These are phyloP conservation scores for Craniophora ligustri DNA, from an alignment of 2,888 invertebrate species.

Conservation along the genomic window DNA sequence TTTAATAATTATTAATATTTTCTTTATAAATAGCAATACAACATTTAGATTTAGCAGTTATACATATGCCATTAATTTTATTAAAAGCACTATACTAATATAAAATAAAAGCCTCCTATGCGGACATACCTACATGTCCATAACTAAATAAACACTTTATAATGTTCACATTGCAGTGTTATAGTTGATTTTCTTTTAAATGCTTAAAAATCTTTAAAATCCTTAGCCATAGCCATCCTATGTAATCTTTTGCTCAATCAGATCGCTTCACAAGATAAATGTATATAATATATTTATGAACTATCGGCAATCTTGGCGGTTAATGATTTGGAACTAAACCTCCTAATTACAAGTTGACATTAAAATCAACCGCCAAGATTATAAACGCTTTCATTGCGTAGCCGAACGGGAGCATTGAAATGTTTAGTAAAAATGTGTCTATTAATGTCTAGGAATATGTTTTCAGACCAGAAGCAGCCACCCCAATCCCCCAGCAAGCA, in stretches of 20 bases:
- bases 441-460: conserved; percentile 35
- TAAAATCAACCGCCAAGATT: not conserved
- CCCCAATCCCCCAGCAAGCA: conserved; percentile 94
- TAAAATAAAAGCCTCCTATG: conserved; percentile 6
- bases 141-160: conserved; percentile 15
- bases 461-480: conserved; percentile 95
- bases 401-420: not conserved
- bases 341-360: too few relatives aligned
- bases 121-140: conserved; percentile 9
- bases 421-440: not conserved
- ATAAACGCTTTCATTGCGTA: not conserved
- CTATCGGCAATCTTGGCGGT: too few relatives aligned
- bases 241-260: conserved; percentile 1
- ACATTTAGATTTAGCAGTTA: conserved; percentile 22
- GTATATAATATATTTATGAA: too few relatives aligned
- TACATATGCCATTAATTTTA: conserved; percentile 28
- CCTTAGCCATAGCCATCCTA: conserved; percentile 9
- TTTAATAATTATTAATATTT: conserved; percentile 15
- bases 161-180: conserved; percentile 33
- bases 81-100: conserved; percentile 14
- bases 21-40: conserved; percentile 6
- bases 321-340: too few relatives aligned
- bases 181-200: conserved; percentile 25
- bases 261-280: conserved; percentile 19
- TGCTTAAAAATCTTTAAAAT: conserved; percentile 15